phyloP scores from a whole-genome alignment of 1,140 invertebrate species.

The Lepidurus arcticus region DNA sequence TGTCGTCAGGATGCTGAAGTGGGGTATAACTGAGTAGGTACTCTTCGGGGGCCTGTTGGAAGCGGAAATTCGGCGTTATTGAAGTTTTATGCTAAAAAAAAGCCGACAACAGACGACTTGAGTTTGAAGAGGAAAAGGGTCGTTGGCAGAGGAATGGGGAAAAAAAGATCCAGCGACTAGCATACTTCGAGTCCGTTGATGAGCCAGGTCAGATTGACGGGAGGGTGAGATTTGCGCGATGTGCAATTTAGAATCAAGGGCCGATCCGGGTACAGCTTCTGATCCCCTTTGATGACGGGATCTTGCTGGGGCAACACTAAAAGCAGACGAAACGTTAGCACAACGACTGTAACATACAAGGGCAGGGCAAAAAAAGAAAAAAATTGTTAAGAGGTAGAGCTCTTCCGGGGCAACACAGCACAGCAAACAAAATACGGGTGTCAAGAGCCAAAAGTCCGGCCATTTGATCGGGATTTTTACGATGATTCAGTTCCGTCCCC shows the following conservation, averaged over 20 bases:
- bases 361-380: not conserved
- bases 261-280: constrained; percentile 8
- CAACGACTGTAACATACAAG: not conserved
- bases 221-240: constrained; percentile 20
- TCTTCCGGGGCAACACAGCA: not conserved
- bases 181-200: not conserved
- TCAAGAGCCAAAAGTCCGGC: not conserved
- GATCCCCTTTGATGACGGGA: constrained; percentile 3
- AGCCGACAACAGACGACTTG: not conserved
- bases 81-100: not conserved
- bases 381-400: not conserved
- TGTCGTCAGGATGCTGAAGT: constrained; percentile 5
- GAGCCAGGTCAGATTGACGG: constrained; percentile 14
- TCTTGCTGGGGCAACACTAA: constrained; percentile 17
- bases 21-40: not conserved
- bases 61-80: not conserved
- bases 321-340: not conserved
- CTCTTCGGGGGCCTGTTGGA: not conserved
- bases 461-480: not conserved
- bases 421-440: not conserved
- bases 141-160: not conserved
- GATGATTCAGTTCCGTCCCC: not conserved
- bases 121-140: not conserved
- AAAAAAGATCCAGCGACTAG: not conserved
- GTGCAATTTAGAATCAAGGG: constrained; percentile 19